These are phyloP conservation scores for Borostomias antarcticus DNA, from an alignment of 2,797 vertebrate genomes.

Conservation along the genomic window DNA sequence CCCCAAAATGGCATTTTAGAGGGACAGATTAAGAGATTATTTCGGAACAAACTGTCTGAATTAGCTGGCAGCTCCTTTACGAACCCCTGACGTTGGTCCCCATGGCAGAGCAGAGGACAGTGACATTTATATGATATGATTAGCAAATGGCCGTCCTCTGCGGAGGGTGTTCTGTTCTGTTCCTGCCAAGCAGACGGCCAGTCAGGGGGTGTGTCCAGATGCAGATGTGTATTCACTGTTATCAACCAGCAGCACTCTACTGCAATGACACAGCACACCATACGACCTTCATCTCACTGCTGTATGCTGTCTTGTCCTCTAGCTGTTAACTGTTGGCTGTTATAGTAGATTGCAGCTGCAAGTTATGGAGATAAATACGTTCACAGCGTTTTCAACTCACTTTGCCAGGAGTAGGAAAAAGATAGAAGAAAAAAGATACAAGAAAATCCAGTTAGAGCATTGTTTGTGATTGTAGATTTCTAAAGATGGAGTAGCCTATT, in stretches of 20 bases:
- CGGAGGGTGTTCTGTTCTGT: slow-evolving; percentile 10
- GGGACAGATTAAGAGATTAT: slow-evolving; percentile 41
- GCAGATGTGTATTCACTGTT: slow-evolving; percentile 11
- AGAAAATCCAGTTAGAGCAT: too few relatives aligned
- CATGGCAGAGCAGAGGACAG: slow-evolving; percentile 7
- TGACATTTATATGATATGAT: slow-evolving; percentile 28
- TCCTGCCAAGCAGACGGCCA: not conserved
- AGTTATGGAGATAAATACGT: not conserved
- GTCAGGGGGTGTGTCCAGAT: not conserved
- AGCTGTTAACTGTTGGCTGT: not conserved
- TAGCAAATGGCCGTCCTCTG: slow-evolving; percentile 39
- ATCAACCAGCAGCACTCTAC: not conserved
- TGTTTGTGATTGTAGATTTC: too few relatives aligned
- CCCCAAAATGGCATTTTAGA: slow-evolving; percentile 6
- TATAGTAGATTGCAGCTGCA: not conserved
- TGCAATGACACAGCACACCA: not conserved
- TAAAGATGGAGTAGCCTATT: too few relatives aligned
- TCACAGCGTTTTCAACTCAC: too few relatives aligned
- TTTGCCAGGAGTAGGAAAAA: too few relatives aligned
- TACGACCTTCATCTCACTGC: not conserved
- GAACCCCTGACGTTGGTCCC: not conserved
- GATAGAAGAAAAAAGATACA: too few relatives aligned
- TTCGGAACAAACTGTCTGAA: slow-evolving; percentile 22
- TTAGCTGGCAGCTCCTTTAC: slow-evolving; percentile 27
- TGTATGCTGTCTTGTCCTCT: too few relatives aligned